Conservation (phyloP, 2,888 invertebrate genomes). For the Zygothrica quintamaculata region DNA sequence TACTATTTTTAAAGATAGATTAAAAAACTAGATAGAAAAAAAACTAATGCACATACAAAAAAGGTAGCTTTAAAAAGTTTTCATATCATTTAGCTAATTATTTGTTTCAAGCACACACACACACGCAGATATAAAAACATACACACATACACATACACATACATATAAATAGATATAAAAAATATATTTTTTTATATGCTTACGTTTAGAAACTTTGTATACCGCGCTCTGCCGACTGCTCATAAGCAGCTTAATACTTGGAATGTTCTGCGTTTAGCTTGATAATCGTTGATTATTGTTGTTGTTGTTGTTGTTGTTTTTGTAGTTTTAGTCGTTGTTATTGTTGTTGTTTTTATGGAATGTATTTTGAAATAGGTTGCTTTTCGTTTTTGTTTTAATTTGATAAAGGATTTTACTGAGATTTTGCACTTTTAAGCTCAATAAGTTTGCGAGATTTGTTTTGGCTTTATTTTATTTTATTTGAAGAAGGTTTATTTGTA, state of each 20-base stretch:
- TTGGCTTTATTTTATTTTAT: not conserved
- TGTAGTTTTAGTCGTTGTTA: not conserved
- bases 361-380: no score
- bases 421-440: not conserved
- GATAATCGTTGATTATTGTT: constrained; percentile 1
- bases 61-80: no score
- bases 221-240: constrained; percentile 58
- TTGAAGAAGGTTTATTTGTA: constrained; percentile 27
- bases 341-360: no score
- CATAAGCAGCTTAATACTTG: constrained; percentile 25
- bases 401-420: no score
- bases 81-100: not conserved
- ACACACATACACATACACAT: constrained; percentile 10
- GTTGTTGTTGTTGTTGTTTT: constrained; percentile 24
- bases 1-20: no score
- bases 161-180: constrained; percentile 24
- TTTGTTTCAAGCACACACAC: not conserved
- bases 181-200: constrained; percentile 54
- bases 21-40: no score
- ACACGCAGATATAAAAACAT: not conserved
- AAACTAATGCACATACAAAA: no score
- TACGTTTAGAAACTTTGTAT: constrained; percentile 72
- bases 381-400: no score
- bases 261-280: constrained; percentile 18
- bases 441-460: not conserved